Base-by-base conservation (phyloP, 1,140 invertebrate genomes). In the Megathymus violae region DNA sequence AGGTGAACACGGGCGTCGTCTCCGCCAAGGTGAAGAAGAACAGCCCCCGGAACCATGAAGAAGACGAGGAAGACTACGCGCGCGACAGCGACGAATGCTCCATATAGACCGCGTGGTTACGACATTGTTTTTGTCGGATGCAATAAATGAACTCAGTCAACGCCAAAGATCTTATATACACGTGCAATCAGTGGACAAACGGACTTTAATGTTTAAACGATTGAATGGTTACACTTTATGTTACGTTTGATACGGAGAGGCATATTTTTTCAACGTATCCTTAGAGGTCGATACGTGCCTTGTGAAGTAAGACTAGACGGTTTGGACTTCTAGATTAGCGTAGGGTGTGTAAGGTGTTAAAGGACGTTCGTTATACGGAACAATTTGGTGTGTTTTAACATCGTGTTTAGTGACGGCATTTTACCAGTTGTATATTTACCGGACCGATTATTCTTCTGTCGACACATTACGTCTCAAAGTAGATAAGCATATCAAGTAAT, bases 51-150 rank as follows among this genome's bases (percentile, higher is more conserved):
- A 66, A 66, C n/a, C n/a, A n/a, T 0, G 67, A 80, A 13, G 83
- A 91, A 4, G 92, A 92, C n/a, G 91, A 92, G 3, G 89, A 92
- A 31, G 91, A 93, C 62, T 92, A 93, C 70, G 93, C 93, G 15
- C 88, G 91, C 5, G 93, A 94, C 67, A 93, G 92, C 71, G 93
- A 93, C 70, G 93, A 94, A 62, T 93, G 93, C 74, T 92, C 91
- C 68, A 92, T 92, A 71, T 92, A 89, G 80, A 73, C 44, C 58
- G 51, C 50, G 69, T 41, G 47, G 36, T 66, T 64, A 61, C 41
- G 65, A 66, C 38, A 31, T 58, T 69, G 58, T 51, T 62, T 62
- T 54, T 71, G 67, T 60, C 66, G 56, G 31, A 56, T 67, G 48
- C 46, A 43, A 59, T 64, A 48, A 71, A 59, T 65, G 44, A 56